These are phyloP conservation scores for Meriones unguiculatus DNA, from an alignment of 2,113 vertebrate genomes.

Conservation along the genomic window DNA sequence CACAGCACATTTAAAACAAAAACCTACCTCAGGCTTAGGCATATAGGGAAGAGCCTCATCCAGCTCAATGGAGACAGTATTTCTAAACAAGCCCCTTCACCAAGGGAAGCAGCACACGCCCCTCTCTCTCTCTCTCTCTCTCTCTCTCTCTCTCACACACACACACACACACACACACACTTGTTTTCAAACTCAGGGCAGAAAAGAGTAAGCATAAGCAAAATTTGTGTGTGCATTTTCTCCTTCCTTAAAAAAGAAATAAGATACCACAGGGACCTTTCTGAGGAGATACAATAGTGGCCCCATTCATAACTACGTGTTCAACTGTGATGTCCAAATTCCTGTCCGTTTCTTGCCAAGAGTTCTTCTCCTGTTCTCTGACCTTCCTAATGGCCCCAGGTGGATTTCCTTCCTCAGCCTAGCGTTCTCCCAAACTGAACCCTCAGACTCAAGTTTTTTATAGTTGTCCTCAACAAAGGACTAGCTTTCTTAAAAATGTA, in stretches of 20 bases:
- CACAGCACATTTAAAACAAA: conserved; percentile 28
- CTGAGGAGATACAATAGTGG: conserved; percentile 70
- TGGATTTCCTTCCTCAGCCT: conserved; percentile 48
- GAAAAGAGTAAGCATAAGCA: conserved; percentile 64
- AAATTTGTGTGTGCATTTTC: conserved; percentile 59
- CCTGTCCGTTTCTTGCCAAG: conserved; percentile 62
- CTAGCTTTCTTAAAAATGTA: not conserved
- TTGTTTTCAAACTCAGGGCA: conserved; percentile 74
- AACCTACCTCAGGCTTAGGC: conserved; percentile 40
- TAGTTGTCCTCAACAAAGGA: conserved; percentile 45
- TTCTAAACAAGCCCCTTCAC: conserved; percentile 75
- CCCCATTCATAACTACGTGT: conserved; percentile 71
- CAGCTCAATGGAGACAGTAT: conserved; percentile 73
- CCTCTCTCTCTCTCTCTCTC: too few relatives aligned
- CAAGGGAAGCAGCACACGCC: conserved; percentile 20
- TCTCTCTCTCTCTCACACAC: too few relatives aligned
- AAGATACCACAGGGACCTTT: conserved; percentile 69
- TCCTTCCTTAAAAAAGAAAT: conserved; percentile 65
- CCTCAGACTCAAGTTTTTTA: not conserved
- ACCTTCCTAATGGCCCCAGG: conserved; percentile 41
- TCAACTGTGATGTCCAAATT: conserved; percentile 59
- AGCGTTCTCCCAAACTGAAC: conserved; percentile 38
- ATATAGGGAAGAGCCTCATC: conserved; percentile 54
- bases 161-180: not conserved
- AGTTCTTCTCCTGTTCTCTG: conserved; percentile 26